Conservation (phyloP, 1,140 invertebrate species). For the Platorchestia sp. region DNA sequence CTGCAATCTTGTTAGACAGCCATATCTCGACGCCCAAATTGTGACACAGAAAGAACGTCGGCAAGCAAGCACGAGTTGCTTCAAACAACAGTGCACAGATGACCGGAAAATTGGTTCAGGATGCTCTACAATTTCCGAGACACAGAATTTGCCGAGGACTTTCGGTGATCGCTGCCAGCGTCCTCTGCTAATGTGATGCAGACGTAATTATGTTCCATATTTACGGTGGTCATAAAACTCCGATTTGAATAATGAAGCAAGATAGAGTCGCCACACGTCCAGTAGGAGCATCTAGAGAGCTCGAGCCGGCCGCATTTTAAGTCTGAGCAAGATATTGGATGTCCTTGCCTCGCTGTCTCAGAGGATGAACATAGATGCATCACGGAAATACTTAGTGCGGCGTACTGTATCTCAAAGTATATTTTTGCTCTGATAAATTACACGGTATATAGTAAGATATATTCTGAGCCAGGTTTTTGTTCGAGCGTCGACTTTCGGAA, state of each 20-base stretch:
- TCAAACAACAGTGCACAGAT: background rate
- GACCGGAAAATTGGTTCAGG: background rate
- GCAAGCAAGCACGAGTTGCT: background rate
- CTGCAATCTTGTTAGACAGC: background rate
- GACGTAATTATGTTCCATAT: conserved; percentile 14
- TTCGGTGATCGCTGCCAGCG: background rate
- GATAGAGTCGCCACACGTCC: background rate
- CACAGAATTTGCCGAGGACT: background rate
- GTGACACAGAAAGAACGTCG: background rate
- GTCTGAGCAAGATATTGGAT: background rate
- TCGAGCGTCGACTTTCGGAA: too few relatives aligned
- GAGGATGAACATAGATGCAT: background rate
- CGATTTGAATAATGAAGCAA: conserved; percentile 25
- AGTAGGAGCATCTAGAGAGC: conserved; percentile 12
- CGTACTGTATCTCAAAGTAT: background rate
- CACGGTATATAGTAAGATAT: background rate
- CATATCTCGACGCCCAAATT: background rate
- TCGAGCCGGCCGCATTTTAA: background rate
- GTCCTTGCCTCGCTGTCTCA: background rate
- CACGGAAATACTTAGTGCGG: background rate
- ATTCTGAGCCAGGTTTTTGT: too few relatives aligned
- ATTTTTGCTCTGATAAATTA: background rate
- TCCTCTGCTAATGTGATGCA: conserved; percentile 21
- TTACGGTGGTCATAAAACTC: background rate
- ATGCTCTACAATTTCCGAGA: background rate